A percentile compares a stretch with the other conserved stretches of the same genome.
These are phyloP conservation scores for Zosterops pallidus DNA, from an alignment of 2,113 vertebrate species.

Conservation along the genomic window DNA sequence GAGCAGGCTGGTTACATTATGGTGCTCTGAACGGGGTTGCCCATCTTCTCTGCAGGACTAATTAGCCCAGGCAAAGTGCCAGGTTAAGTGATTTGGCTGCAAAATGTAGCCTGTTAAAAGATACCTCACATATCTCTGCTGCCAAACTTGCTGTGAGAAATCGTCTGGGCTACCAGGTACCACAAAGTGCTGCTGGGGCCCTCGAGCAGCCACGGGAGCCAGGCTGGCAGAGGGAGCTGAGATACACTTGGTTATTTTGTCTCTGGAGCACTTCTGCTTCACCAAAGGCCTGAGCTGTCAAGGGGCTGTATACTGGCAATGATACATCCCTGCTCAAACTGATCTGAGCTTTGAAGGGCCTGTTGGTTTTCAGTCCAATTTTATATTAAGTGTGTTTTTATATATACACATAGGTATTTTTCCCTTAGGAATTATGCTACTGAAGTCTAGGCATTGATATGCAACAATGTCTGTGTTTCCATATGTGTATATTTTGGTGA, in stretches of 20 bases:
- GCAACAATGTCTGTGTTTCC: neutral
- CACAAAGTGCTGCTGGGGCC: neutral
- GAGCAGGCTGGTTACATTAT: neutral
- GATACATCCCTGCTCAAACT: neutral
- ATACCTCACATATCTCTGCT: neutral
- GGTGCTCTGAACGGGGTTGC: neutral
- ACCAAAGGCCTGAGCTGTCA: neutral
- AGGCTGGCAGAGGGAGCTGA: neutral
- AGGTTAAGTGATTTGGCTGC: neutral
- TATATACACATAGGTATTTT: neutral
- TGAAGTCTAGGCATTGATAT: neutral
- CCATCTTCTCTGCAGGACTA: neutral
- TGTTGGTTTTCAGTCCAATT: neutral
- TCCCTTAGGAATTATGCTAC: neutral
- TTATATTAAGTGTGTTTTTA: neutral
- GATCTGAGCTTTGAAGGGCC: neutral
- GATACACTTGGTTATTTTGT: rapidly evolving
- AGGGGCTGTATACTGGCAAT: neutral
- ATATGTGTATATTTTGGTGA: neutral
- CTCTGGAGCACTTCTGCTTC: neutral
- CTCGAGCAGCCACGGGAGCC: neutral
- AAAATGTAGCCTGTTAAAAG: neutral
- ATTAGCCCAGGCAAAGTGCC: neutral
- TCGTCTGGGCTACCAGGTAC: neutral
- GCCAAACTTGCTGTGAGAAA: neutral